Percentiles rank a stretch among this genome's conserved stretches.
phyloP scores from a whole-genome alignment of 1,140 invertebrate species.

The Drosophila chauvacae region DNA sequence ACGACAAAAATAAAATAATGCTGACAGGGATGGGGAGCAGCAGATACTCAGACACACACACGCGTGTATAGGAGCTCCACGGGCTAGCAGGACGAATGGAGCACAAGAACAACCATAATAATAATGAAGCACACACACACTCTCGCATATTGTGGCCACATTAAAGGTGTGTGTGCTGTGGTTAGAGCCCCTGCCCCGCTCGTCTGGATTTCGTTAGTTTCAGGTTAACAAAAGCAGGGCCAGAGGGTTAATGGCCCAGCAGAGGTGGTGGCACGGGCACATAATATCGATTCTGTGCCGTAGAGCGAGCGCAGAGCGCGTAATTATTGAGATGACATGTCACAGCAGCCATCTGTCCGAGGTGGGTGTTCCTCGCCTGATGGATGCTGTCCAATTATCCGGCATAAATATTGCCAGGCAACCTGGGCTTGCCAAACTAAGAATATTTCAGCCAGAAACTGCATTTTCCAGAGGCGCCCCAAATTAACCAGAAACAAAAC shows the following conservation, averaged over 20 bases:
- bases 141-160: constrained; percentile 42
- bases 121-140: constrained; percentile 60
- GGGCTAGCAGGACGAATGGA: constrained; percentile 36
- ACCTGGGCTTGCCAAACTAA: constrained; percentile 1
- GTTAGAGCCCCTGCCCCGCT: constrained; percentile 14
- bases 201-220: constrained; percentile 69
- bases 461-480: constrained; percentile 11
- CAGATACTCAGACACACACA: constrained; percentile 10
- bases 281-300: constrained; percentile 26
- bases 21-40: constrained; percentile 32
- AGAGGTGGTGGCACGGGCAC: neutral
- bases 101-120: constrained; percentile 66
- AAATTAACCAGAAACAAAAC: constrained; percentile 54
- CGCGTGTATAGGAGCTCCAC: neutral
- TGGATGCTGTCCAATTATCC: constrained; percentile 49
- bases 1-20: constrained; percentile 67
- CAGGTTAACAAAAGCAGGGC: constrained; percentile 72
- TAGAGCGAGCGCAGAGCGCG: constrained; percentile 1
- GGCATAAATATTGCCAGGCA: constrained; percentile 17
- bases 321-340: constrained; percentile 47
- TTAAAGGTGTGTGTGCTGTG: constrained; percentile 65
- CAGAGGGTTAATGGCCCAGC: constrained; percentile 25
- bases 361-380: constrained; percentile 12
- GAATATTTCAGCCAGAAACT: constrained; percentile 39
- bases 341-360: constrained; percentile 33